Evolutionary conservation across 2,113 vertebrate genomes (phyloP), one percentile per base, ranked within the genome.

Genomic region (Catharus bicknelli): DNA sequence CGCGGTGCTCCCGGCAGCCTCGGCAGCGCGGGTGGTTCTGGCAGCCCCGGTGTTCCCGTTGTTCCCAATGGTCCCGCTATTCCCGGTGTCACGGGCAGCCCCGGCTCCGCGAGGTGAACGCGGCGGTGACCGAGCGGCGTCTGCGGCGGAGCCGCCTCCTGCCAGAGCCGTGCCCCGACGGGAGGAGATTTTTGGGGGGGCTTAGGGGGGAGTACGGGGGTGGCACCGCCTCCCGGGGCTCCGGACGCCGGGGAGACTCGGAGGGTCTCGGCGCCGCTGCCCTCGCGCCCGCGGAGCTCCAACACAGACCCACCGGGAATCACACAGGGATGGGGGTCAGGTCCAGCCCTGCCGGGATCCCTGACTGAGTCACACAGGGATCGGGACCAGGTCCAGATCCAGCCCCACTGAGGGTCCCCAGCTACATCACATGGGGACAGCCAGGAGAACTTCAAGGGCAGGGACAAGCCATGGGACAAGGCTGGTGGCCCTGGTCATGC

Each of bases 401-500:
- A 40, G 72, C 51, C 83, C 30, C 2, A 0, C 19, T 1, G 9
- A 5, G 34, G 8, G 32, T 80, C 32, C 29, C 22, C 1, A 2
- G 2, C 2, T 21, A 9, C 7, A 6, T 36, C 40, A 13, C 34
- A 15, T 0, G 1, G n/a, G 43, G n/a, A 27, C 17, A 8, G 20
- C 21, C 47, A 38, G 19, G 30, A 51, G 34, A 55, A 2, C 7
- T 4, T 2, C 11, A 4, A 5, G 62, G 53, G 27, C 11, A 67
- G 58, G 59, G 59, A 34, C 25, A 20, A 40, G 36, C 50, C 0
- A 0, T 5, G 58, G 38, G 34, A 50, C 27, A 11, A 55, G 15
- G 7, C 54, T 1, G 14, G 45, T 36, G 43, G 63, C 40, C 25
- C 13, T 4, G 54, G 43, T 13, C 48, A 17, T 0, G 2, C 21